Evolutionary conservation across 1,140 invertebrate species (phyloP), one percentile per base, ranked within the genome.

Genomic region (Drosophila pseudoobscura): DNA sequence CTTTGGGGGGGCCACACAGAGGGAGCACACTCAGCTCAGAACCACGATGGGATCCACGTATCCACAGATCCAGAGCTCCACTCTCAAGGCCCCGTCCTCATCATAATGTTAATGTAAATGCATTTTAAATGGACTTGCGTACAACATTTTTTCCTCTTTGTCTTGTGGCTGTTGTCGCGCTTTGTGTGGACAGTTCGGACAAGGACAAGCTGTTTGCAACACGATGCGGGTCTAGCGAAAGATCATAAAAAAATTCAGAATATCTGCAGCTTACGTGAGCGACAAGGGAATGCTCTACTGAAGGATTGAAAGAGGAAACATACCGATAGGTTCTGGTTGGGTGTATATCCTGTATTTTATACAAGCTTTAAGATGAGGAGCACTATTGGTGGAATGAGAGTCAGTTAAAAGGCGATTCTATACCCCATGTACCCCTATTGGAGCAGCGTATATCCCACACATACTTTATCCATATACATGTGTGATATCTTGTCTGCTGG

Each of bases 31-130:
- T 22, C 41, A n/a, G 20, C 15, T n/a, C 35, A 8, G n/a, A 26
- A 0, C 31, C 11, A 39, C 47, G 26, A 0, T 15, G 15, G n/a
- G 2, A 52, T 29, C 55, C 45, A n/a, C 31, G 31, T 0, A 62
- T 63, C 59, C 64, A 29, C 51, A 53, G 51, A 45, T 56, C 59
- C 59, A 41, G 49, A 47, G 31, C 62, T 17, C 50, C 52, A 62
- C 78, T 58, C 78, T 65, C 59, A 59, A 70, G 57, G 59, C 62
- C 35, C 69, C 60, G 66, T 68, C 75, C 88, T 85, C 89, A 85
- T 90, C 84, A 90, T 90, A 90, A 90, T 90, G 89, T 90, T 90
- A 90, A 90, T 90, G 88, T 90, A 90, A 90, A 90, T 90, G 88
- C 88, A 89, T 90, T 89, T 90, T 90, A 90, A 90, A 90, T 90